phyloP scores from a whole-genome alignment of 2,797 vertebrate species.

The Crocodylus rhombifer region DNA sequence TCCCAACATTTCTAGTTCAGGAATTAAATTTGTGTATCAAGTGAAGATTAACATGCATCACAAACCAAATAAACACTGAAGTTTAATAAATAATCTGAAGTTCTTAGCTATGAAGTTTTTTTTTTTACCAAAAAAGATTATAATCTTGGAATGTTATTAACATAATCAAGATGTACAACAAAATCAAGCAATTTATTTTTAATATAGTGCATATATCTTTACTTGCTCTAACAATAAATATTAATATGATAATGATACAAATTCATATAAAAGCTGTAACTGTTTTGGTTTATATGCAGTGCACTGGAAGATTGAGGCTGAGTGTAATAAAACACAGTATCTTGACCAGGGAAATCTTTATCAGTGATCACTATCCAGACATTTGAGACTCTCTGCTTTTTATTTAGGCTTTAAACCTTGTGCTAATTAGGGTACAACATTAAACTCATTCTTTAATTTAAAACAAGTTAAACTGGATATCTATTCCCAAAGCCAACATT shows the following conservation, averaged over 20 bases:
- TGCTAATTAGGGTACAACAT: background rate
- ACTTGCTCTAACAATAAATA: background rate
- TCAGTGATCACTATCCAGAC: background rate
- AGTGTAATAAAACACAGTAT: constrained; percentile 4
- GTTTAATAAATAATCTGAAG: background rate
- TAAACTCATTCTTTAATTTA: background rate
- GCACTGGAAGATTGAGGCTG: constrained; percentile 12
- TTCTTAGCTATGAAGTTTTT: background rate
- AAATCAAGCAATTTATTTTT: background rate
- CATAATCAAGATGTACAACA: background rate
- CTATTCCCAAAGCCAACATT: background rate
- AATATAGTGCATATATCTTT: background rate
- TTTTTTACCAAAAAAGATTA: background rate
- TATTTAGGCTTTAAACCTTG: background rate
- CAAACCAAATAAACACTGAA: background rate
- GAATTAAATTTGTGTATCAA: background rate
- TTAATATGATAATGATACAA: background rate
- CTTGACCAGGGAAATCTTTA: constrained; percentile 25
- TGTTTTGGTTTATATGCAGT: background rate
- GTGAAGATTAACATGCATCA: background rate
- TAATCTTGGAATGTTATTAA: background rate
- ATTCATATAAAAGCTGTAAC: background rate
- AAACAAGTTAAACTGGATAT: background rate
- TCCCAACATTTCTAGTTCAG: background rate
- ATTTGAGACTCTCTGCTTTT: background rate